Evolutionary conservation across 2,888 invertebrate species (phyloP).

Genomic region (Nematopogon swammerdamellus): DNA sequence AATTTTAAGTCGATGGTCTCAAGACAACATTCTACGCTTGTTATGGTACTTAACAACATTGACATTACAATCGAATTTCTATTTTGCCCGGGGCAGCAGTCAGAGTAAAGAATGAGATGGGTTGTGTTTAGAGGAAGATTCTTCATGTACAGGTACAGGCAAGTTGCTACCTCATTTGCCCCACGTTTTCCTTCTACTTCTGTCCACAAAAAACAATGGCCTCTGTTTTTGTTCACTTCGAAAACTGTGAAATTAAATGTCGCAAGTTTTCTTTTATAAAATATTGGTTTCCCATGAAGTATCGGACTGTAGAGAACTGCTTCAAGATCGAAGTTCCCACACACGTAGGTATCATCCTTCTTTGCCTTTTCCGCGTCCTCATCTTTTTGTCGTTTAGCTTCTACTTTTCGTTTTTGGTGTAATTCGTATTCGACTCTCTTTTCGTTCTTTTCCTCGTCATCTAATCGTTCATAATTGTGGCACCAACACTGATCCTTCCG

Average conservation of each 20-base stretch:
- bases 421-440: neutral
- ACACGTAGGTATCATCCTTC: neutral
- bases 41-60: constrained; percentile 3
- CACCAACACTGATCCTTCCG: neutral
- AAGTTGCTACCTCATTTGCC: neutral
- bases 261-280: constrained; percentile 7
- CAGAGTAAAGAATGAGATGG: neutral
- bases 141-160: neutral
- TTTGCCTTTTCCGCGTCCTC: neutral
- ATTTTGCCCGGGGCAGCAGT: constrained; percentile 5
- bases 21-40: constrained; percentile 2
- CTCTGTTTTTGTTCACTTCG: constrained; percentile 2
- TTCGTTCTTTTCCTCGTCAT: neutral
- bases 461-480: neutral
- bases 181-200: neutral
- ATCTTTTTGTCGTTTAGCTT: neutral
- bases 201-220: constrained; percentile 1
- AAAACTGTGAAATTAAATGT: constrained; percentile 6
- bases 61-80: constrained; percentile 5
- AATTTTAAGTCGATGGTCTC: constrained; percentile 7
- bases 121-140: constrained; percentile 2
- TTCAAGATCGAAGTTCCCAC: constrained; percentile 6
- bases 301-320: constrained; percentile 6
- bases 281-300: constrained; percentile 1
- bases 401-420: neutral